These are phyloP conservation scores for Myotis myotis DNA, from an alignment of 2,797 vertebrate species.

Conservation along the genomic window DNA sequence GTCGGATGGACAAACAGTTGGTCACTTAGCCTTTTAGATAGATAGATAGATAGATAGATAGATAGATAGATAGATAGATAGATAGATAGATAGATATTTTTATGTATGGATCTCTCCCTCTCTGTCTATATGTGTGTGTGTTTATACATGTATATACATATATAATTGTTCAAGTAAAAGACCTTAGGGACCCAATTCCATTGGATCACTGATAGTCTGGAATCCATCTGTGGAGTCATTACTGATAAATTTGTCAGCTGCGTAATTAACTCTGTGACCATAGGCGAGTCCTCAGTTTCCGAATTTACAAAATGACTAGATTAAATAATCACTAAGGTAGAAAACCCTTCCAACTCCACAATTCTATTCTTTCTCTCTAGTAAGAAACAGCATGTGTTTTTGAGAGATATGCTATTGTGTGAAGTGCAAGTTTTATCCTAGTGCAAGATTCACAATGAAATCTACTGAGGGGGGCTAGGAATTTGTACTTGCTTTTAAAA, in stretches of 20 bases:
- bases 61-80: too few species aligned
- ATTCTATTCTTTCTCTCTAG: conserved; percentile 11
- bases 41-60: too few species aligned
- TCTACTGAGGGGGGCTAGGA: background rate
- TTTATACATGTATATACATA: background rate
- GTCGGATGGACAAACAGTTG: too few species aligned
- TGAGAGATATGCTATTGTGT: background rate
- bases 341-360: conserved; percentile 36
- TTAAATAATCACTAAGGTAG: conserved; percentile 44
- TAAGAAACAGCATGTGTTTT: conserved; percentile 22
- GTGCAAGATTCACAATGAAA: conserved; percentile 40
- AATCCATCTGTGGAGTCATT: conserved; percentile 15
- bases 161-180: conserved; percentile 41
- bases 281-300: conserved; percentile 55
- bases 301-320: conserved; percentile 49
- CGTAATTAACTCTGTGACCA: conserved; percentile 48
- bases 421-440: background rate
- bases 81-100: background rate
- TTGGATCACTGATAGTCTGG: conserved; percentile 1
- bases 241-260: conserved; percentile 19
- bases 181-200: background rate
- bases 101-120: background rate
- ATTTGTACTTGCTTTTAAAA: conserved; percentile 28
- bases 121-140: background rate
- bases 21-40: too few species aligned